Percentiles rank a stretch among this genome's conserved stretches.
Evolutionary conservation across 2,888 invertebrate species (phyloP).

Genomic region (Athalia circularis): DNA sequence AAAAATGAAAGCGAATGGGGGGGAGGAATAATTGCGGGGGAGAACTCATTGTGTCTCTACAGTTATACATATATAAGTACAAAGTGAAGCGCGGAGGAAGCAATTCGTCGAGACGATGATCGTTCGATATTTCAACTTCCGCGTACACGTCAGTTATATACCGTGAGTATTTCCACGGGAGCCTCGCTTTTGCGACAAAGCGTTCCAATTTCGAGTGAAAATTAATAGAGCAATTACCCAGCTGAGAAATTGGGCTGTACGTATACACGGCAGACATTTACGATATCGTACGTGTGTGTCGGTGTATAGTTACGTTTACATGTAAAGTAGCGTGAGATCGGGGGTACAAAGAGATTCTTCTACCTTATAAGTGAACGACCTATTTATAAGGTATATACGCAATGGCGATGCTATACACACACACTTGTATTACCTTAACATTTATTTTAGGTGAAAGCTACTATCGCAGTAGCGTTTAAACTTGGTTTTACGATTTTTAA

Average conservation of each 20-base stretch:
- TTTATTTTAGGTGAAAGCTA: not conserved
- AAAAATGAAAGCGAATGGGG: no score
- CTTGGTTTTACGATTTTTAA: conserved; percentile 23
- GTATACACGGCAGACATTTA: not conserved
- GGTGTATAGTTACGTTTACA: not conserved
- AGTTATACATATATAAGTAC: no score
- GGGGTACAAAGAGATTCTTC: not conserved
- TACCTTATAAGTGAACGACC: not conserved
- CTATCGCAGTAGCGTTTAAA: not conserved
- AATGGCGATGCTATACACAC: not conserved
- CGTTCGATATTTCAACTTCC: conserved; percentile 31
- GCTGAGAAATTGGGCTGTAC: conserved; percentile 28
- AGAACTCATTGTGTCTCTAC: no score
- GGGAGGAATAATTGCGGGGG: no score
- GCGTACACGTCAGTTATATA: not conserved
- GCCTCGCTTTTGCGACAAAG: conserved; percentile 26
- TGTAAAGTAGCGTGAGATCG: not conserved
- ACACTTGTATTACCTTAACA: not conserved
- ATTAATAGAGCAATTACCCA: conserved; percentile 39
- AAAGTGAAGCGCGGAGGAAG: conserved; percentile 49
- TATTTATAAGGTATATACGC: not conserved
- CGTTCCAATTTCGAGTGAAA: conserved; percentile 27
- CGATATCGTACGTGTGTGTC: conserved; percentile 12
- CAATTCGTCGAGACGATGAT: conserved; percentile 4
- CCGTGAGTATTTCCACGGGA: not conserved